Conservation (phyloP, 2,888 invertebrate genomes). For the Cephus pulcher region DNA sequence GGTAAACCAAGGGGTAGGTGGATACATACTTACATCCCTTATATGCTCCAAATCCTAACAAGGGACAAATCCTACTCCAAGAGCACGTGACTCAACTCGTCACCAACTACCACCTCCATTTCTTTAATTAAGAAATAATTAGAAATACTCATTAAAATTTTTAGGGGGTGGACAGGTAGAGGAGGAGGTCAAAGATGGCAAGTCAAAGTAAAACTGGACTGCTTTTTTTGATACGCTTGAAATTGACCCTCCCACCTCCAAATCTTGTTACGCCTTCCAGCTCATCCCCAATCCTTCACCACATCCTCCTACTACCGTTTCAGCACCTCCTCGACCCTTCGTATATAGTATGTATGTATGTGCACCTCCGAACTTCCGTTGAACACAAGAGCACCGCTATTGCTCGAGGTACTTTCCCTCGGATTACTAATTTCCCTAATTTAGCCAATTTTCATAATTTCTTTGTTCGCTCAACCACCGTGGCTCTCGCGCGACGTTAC, state of each 20-base stretch:
- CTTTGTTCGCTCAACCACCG: conserved; percentile 1
- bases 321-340: background rate
- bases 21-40: background rate
- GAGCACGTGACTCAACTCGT: background rate
- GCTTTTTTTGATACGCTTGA: background rate
- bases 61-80: background rate
- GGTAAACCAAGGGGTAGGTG: background rate
- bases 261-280: background rate
- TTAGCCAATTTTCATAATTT: conserved; percentile 23
- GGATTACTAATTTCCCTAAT: conserved; percentile 52
- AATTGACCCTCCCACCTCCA: background rate
- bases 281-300: background rate
- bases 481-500: background rate
- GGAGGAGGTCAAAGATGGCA: background rate
- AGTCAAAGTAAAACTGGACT: background rate
- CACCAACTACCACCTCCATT: conserved; percentile 26
- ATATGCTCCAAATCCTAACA: background rate
- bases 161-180: conserved; percentile 3
- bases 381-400: background rate
- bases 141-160: conserved; percentile 36
- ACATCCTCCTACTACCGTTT: background rate
- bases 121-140: conserved; percentile 51
- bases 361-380: background rate
- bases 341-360: background rate
- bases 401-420: conserved; percentile 2